phyloP scores from a whole-genome alignment of 2,888 invertebrate species.

The Craniophora ligustri region DNA sequence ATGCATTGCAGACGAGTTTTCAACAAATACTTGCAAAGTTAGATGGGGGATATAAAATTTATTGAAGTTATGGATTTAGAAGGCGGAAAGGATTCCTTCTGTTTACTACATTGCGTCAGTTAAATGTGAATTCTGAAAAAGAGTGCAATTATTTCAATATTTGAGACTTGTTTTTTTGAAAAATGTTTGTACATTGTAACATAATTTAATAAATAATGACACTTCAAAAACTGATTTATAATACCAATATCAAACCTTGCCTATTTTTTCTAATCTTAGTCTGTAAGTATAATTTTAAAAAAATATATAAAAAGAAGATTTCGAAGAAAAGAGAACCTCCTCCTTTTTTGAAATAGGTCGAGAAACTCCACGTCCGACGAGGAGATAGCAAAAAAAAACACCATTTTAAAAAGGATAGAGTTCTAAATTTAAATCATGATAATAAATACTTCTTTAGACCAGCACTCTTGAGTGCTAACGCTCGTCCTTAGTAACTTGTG shows the following conservation, averaged over 20 bases:
- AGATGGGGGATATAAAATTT: constrained; percentile 28
- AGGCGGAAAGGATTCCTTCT: background rate
- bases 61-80: constrained; percentile 15
- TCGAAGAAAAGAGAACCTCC: too few species aligned
- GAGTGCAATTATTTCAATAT: too few species aligned
- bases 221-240: too few species aligned
- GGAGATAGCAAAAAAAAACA: constrained; percentile 9
- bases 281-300: too few species aligned
- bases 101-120: background rate
- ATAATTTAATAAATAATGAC: too few species aligned
- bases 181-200: too few species aligned
- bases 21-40: constrained; percentile 42
- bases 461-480: constrained; percentile 12
- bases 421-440: constrained; percentile 19
- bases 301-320: too few species aligned
- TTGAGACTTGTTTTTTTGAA: too few species aligned
- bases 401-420: background rate
- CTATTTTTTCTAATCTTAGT: too few species aligned
- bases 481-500: constrained; percentile 27
- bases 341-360: too few species aligned
- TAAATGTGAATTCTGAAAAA: too few species aligned
- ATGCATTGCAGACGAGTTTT: constrained; percentile 46
- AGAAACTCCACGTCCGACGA: background rate
- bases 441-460: constrained; percentile 17
- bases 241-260: too few species aligned